These are phyloP conservation scores for Neuroterus valhalla DNA, from an alignment of 1,140 invertebrate genomes.

Conservation along the genomic window DNA sequence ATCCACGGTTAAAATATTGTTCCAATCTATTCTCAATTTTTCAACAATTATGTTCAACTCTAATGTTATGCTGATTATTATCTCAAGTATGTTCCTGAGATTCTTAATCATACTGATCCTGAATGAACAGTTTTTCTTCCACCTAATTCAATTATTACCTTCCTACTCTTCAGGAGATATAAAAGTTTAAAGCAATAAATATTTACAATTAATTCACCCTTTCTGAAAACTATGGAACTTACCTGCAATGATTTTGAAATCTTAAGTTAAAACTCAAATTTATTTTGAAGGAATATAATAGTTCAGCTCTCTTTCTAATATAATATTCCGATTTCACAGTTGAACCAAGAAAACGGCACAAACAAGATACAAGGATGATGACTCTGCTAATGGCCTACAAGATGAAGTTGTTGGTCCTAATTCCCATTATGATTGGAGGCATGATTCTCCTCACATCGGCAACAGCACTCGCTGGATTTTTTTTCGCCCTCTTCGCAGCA, in stretches of 20 bases:
- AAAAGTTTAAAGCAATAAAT: not conserved
- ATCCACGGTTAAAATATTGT: not conserved
- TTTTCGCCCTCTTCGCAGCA: slow-evolving; percentile 86
- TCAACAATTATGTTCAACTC: too few species aligned
- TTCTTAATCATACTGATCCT: too few species aligned
- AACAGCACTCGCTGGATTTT: slow-evolving; percentile 87
- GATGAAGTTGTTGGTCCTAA: slow-evolving; percentile 86
- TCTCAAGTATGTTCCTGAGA: too few species aligned
- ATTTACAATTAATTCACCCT: not conserved
- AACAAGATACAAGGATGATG: slow-evolving; percentile 80
- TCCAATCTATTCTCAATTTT: not conserved
- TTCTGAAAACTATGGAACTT: too few species aligned
- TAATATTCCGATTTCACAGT: slow-evolving; percentile 48
- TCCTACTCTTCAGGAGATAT: too few species aligned
- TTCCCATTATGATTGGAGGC: slow-evolving; percentile 84
- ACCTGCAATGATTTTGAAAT: too few species aligned
- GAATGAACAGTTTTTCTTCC: too few species aligned
- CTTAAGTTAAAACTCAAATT: too few species aligned
- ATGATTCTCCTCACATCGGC: slow-evolving; percentile 83
- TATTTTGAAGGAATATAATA: too few species aligned
- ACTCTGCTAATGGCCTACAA: slow-evolving; percentile 87
- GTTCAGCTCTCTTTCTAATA: not conserved
- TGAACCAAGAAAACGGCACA: slow-evolving; percentile 74
- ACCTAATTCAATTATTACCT: too few species aligned
- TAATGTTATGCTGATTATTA: not conserved